phyloP scores from a whole-genome alignment of 2,113 vertebrate species.

The Microcebus ravelobensis region DNA sequence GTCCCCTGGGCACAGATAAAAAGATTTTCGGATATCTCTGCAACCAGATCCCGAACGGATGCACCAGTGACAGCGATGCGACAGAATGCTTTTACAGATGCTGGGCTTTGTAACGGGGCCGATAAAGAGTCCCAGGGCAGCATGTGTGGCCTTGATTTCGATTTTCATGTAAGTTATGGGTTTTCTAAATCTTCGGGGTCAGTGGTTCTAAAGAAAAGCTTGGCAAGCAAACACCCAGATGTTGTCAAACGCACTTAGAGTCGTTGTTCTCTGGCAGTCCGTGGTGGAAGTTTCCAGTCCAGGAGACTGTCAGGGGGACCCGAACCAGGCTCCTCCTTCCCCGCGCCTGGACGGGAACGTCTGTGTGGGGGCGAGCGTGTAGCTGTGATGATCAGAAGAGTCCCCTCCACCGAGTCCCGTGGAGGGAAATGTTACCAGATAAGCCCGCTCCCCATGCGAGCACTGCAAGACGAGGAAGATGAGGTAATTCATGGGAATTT shows the following conservation, averaged over 20 bases:
- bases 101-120: not conserved
- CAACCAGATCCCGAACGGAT: not conserved
- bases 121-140: not conserved
- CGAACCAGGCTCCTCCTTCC: rapidly evolving
- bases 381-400: not conserved
- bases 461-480: rapidly evolving
- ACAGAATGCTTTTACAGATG: not conserved
- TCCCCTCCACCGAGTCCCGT: not conserved
- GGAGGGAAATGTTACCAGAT: not conserved
- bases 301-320: not conserved
- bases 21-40: not conserved
- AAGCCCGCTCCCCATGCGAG: not conserved
- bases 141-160: not conserved
- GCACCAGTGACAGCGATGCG: not conserved
- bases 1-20: not conserved
- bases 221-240: not conserved
- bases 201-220: not conserved
- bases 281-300: rapidly evolving
- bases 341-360: not conserved
- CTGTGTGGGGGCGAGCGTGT: rapidly evolving
- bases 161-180: not conserved
- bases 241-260: not conserved
- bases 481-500: not conserved
- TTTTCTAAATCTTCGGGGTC: not conserved
- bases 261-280: not conserved